Base-by-base conservation (phyloP, 2,113 vertebrate species). In the Isurus oxyrinchus region DNA sequence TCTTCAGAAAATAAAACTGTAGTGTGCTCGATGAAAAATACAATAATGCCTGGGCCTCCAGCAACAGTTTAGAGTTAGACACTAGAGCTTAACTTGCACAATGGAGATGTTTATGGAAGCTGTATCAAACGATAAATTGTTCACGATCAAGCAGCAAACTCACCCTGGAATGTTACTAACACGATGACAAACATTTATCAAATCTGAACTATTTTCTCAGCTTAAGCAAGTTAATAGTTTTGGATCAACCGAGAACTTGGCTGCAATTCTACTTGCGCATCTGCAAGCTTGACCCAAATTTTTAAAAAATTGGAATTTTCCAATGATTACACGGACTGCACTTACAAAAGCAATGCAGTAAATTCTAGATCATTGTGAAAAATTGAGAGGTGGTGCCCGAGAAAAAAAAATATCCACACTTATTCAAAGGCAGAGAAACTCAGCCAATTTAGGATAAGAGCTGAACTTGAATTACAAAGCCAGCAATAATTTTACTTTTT, bases 131-230 rank as follows among this genome's bases (percentile, higher is more conserved):
- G 25, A 90, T 90, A 90, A 31, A 90, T 31, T 53, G 87, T 90
- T 49, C 3, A 10, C 21, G 25, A 90, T 90, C 2, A 57, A 57
- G 27, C 27, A 57, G 53, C 87, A 90, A 90, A 57, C 53, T 57
- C 87, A 90, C 87, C 44, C 19, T 11, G 49, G 25, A 90, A 90
- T 31, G 49, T 57, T 57, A 27, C 53, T 0, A 27, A 21, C 87
- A 90, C 16, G 8, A 53, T 40, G 79, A 81, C 79, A 76, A 31
- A 44, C 81, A 84, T 84, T 44, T 84, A 55, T 88, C 23, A 25
- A 88, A 55, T 55, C 84, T 49, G 84, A 87, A 87, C 44, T 87
- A 87, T 87, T 87, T 87, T 49, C 44, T 87, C 84, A 49, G 84
- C 44, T 87, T 88, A 57, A 55, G 86, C 25, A 25, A 53, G 86